Evolutionary conservation across 2,888 invertebrate genomes (phyloP).

Genomic region (Bombylius major): DNA sequence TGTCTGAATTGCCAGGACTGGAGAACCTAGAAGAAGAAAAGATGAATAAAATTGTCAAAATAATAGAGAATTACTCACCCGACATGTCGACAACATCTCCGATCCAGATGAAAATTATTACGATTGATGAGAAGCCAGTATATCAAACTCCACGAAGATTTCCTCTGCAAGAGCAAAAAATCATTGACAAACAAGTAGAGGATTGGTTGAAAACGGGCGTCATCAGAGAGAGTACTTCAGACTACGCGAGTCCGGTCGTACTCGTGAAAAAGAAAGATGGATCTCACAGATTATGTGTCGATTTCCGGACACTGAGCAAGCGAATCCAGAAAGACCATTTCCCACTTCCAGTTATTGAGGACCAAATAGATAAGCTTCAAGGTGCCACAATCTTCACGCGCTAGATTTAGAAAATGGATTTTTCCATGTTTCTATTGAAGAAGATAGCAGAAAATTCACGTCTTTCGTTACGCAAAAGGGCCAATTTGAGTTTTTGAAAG

Average conservation of each 20-base stretch:
- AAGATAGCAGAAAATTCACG: slow-evolving; percentile 19
- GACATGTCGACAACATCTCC: neutral
- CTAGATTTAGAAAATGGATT: slow-evolving; percentile 25
- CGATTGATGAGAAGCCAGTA: neutral
- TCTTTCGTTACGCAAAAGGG: slow-evolving; percentile 24
- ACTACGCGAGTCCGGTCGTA: slow-evolving; percentile 8
- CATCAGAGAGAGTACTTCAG: slow-evolving; percentile 1
- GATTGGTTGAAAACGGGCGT: neutral
- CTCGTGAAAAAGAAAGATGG: neutral
- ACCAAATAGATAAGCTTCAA: slow-evolving; percentile 21
- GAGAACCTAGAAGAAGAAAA: too few species aligned
- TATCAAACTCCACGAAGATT: slow-evolving; percentile 1
- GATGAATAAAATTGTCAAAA: neutral
- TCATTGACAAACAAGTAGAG: neutral
- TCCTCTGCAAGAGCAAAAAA: neutral
- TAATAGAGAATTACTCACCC: neutral
- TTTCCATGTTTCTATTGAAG: slow-evolving; percentile 24
- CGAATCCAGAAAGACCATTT: slow-evolving; percentile 16
- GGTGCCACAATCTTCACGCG: slow-evolving; percentile 20
- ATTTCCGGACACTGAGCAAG: neutral
- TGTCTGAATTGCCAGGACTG: too few species aligned
- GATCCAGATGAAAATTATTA: neutral
- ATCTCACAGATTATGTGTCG: neutral
- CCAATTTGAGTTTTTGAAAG: slow-evolving; percentile 20
- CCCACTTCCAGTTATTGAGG: slow-evolving; percentile 22